Evolutionary conservation across 2,888 invertebrate genomes (phyloP).

Genomic region (Polydrusus cervinus): DNA sequence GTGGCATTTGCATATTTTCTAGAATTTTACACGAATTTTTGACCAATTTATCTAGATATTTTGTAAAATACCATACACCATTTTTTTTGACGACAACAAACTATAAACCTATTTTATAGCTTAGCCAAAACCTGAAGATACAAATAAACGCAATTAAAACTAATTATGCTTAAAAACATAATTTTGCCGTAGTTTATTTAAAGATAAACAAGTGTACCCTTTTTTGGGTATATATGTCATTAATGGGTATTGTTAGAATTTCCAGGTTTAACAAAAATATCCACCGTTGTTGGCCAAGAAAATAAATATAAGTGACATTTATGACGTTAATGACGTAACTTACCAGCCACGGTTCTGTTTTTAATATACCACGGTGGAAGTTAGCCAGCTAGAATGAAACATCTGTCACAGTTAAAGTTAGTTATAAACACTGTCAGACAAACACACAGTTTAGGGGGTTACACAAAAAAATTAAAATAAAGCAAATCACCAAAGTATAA

Average conservation of each 20-base stretch:
- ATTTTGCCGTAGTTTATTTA: too few species aligned
- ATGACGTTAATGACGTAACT: constrained; percentile 35
- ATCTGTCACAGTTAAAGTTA: constrained; percentile 10
- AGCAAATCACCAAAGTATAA: constrained; percentile 5
- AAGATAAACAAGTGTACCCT: background rate
- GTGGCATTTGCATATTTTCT: too few species aligned
- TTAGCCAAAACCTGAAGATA: too few species aligned
- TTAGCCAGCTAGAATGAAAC: constrained; percentile 27
- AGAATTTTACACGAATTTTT: too few species aligned
- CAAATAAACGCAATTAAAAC: too few species aligned
- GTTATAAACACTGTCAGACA: constrained; percentile 20
- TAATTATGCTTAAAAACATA: too few species aligned
- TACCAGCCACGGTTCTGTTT: constrained; percentile 50
- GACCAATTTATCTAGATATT: too few species aligned
- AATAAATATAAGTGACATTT: constrained; percentile 24
- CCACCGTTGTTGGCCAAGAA: background rate
- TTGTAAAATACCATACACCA: too few species aligned
- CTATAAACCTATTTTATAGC: too few species aligned
- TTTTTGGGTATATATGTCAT: background rate
- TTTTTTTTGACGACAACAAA: too few species aligned
- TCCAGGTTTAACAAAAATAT: background rate
- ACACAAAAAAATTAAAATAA: constrained; percentile 17
- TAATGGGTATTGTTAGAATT: background rate
- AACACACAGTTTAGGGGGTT: constrained; percentile 19
- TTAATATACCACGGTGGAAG: constrained; percentile 36